phyloP scores from a whole-genome alignment of 2,888 invertebrate genomes.

The Mystacides longicornis region DNA sequence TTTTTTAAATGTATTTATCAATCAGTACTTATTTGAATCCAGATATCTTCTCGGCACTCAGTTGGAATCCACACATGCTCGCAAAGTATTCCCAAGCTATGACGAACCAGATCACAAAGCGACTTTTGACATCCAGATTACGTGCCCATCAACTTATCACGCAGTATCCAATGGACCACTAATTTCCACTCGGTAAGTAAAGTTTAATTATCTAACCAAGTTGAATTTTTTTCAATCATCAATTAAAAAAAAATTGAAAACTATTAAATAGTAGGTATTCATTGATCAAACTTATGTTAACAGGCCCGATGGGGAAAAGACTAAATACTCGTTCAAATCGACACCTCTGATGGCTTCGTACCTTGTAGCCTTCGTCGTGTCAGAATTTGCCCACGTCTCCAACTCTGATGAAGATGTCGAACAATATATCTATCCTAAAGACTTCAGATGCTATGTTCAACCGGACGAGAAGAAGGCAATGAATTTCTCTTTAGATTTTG shows the following conservation, averaged over 20 bases:
- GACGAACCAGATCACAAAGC: neutral
- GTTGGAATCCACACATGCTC: neutral
- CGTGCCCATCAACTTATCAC: neutral
- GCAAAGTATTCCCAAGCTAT: neutral
- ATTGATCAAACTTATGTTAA: no score
- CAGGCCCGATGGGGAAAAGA: neutral
- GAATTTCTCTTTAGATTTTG: slow-evolving; percentile 1
- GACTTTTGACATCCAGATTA: neutral
- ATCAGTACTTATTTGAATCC: no score
- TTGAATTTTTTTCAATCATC: neutral
- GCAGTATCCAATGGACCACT: neutral
- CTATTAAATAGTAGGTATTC: no score
- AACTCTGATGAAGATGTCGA: neutral
- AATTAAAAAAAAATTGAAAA: no score
- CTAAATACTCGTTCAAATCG: neutral
- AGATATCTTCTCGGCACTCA: neutral
- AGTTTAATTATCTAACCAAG: neutral
- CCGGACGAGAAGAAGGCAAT: neutral
- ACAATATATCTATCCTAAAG: neutral
- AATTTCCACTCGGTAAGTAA: neutral
- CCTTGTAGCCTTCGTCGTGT: neutral
- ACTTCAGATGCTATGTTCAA: neutral
- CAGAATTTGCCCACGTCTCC: neutral
- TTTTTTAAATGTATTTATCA: no score
- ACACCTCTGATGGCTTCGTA: neutral